phyloP scores from a whole-genome alignment of 2,888 invertebrate species.

The Halictus ligatus region DNA sequence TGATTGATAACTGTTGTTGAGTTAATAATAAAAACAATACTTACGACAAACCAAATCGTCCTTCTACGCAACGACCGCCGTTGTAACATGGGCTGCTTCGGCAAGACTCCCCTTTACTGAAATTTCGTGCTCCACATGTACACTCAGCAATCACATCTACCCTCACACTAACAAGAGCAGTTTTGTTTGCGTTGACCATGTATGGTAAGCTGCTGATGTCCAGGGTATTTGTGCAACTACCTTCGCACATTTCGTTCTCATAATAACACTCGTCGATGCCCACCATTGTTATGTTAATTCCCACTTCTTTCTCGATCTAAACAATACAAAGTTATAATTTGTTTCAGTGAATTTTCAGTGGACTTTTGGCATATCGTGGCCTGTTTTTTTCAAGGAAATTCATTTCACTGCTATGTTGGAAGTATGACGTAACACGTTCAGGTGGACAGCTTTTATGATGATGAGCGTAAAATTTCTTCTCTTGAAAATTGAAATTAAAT shows the following conservation, averaged over 20 bases:
- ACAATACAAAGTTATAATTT: neutral
- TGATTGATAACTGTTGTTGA: too few relatives aligned
- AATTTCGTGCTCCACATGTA: constrained; percentile 96
- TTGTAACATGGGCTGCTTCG: constrained; percentile 96
- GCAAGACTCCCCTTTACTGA: constrained; percentile 95
- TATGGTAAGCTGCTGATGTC: constrained; percentile 95
- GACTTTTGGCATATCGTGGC: neutral
- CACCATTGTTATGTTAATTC: constrained; percentile 98
- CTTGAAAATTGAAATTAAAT: too few relatives aligned
- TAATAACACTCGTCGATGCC: constrained; percentile 98
- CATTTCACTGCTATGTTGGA: too few relatives aligned
- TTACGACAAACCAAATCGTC: constrained; percentile 91
- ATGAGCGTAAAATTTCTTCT: too few relatives aligned
- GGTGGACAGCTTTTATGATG: too few relatives aligned
- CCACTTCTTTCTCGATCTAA: constrained; percentile 95
- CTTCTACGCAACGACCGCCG: constrained; percentile 97
- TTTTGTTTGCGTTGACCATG: constrained; percentile 98
- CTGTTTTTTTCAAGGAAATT: too few relatives aligned
- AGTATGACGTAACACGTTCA: too few relatives aligned
- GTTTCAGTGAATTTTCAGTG: neutral
- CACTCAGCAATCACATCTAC: constrained; percentile 97
- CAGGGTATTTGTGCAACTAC: constrained; percentile 96
- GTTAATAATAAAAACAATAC: constrained; percentile 27
- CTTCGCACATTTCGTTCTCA: constrained; percentile 97
- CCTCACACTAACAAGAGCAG: constrained; percentile 97